These are phyloP conservation scores for Rhopalosiphum maidis DNA, from an alignment of 1,140 invertebrate species.

Conservation along the genomic window DNA sequence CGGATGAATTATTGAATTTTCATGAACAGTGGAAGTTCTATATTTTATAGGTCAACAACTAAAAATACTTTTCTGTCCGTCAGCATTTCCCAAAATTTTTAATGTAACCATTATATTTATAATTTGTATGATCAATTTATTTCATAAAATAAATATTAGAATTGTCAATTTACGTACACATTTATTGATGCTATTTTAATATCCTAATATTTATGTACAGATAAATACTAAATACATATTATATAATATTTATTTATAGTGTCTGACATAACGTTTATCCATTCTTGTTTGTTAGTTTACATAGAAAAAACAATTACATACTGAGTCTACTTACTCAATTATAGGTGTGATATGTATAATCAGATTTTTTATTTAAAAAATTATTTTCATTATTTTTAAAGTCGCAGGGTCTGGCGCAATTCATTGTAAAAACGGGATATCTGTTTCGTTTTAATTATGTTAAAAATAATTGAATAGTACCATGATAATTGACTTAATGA, in stretches of 20 bases:
- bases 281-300: neutral
- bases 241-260: too few species aligned
- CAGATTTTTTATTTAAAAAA: neutral
- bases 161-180: neutral
- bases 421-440: neutral
- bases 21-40: neutral
- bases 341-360: neutral
- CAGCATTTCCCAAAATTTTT: neutral
- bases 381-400: neutral
- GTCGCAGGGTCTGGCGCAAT: neutral
- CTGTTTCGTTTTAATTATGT: neutral
- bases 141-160: neutral
- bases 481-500: neutral
- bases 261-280: neutral
- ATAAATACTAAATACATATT: neutral
- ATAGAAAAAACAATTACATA: neutral
- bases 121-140: neutral
- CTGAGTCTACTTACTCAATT: neutral
- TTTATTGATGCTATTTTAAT: neutral
- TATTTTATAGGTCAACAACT: neutral
- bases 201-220: neutral
- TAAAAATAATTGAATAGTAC: neutral
- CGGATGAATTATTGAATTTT: conserved; percentile 7
- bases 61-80: neutral
- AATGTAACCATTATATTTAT: neutral